A percentile compares a stretch with the other conserved stretches of the same genome.
Conservation (phyloP, 92 coral and sea anemone species). For the Micromussa lordhowensis region DNA sequence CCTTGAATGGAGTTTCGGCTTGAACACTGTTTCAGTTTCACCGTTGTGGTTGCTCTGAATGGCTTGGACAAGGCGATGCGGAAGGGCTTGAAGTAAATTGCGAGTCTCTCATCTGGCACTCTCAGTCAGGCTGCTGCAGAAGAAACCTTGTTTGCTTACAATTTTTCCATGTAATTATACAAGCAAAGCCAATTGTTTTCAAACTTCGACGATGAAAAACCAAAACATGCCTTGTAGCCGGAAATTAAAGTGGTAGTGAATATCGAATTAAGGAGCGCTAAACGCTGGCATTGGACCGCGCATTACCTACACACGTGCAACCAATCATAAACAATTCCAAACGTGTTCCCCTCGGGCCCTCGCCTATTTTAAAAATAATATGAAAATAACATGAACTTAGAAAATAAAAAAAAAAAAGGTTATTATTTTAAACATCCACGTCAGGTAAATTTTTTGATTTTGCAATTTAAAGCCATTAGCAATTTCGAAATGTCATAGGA, state of each 20-base stretch:
- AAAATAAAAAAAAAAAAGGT: not conserved
- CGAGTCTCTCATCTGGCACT: not conserved
- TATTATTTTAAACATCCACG: constrained; percentile 8
- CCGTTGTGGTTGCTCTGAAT: not conserved
- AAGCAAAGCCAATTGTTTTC: constrained; percentile 50
- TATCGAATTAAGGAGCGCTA: constrained; percentile 34
- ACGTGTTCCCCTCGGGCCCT: constrained; percentile 4
- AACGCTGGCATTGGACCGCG: constrained; percentile 9
- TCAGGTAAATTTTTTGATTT: constrained; percentile 1
- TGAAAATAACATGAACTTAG: not conserved
- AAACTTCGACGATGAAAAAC: constrained; percentile 40
- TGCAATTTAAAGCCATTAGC: not conserved
- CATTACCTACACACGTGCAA: not conserved
- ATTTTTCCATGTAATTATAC: constrained; percentile 43
- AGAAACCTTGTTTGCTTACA: constrained; percentile 24
- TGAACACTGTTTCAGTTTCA: not conserved
- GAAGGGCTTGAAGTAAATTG: constrained; percentile 8
- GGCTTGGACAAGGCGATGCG: not conserved
- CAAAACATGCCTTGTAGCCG: constrained; percentile 41
- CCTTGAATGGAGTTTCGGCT: not conserved
- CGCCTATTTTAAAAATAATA: constrained; percentile 11
- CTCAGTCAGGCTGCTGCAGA: not conserved
- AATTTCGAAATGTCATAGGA: not conserved
- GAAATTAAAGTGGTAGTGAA: constrained; percentile 47
- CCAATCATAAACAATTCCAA: constrained; percentile 29